These are phyloP conservation scores for Sturnus vulgaris DNA, from an alignment of 2,113 vertebrate genomes.

Conservation along the genomic window DNA sequence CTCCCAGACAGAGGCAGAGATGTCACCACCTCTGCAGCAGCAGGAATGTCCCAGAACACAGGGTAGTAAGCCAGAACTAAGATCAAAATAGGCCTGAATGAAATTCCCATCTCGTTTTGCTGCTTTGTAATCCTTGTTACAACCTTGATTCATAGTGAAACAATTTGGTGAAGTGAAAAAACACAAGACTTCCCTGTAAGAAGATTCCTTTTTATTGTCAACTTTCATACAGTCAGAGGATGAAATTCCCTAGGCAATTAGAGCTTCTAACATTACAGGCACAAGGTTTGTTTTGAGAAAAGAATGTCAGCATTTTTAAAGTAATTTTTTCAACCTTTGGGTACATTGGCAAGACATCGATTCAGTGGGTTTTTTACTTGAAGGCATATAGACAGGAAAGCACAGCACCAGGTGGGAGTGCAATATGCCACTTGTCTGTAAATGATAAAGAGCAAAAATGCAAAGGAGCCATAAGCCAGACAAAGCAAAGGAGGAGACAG, in stretches of 20 bases:
- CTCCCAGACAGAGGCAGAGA: not conserved
- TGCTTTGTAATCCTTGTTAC: not conserved
- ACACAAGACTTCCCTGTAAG: not conserved
- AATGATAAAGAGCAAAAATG: not conserved
- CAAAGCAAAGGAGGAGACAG: not conserved
- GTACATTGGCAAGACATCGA: not conserved
- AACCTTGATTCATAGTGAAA: not conserved
- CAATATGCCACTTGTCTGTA: slow-evolving; percentile 3
- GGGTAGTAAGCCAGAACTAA: not conserved
- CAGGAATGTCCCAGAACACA: not conserved
- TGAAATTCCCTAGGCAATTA: slow-evolving; percentile 3
- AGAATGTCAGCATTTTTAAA: slow-evolving; percentile 12
- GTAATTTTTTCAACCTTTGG: slow-evolving; percentile 22
- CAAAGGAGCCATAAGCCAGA: not conserved
- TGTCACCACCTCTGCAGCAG: not conserved
- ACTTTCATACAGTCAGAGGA: not conserved
- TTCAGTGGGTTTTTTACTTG: not conserved
- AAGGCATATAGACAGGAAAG: slow-evolving; percentile 4
- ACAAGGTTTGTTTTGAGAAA: slow-evolving; percentile 28
- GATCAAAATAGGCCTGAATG: not conserved
- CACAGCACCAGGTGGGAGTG: not conserved
- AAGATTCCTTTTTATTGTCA: slow-evolving; percentile 9
- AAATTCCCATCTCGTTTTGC: not conserved
- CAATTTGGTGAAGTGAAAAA: not conserved
- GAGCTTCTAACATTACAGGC: not conserved